Evolutionary conservation across 2,113 vertebrate species (phyloP), one percentile per base, ranked within the genome.

Genomic region (Callithrix jacchus): DNA sequence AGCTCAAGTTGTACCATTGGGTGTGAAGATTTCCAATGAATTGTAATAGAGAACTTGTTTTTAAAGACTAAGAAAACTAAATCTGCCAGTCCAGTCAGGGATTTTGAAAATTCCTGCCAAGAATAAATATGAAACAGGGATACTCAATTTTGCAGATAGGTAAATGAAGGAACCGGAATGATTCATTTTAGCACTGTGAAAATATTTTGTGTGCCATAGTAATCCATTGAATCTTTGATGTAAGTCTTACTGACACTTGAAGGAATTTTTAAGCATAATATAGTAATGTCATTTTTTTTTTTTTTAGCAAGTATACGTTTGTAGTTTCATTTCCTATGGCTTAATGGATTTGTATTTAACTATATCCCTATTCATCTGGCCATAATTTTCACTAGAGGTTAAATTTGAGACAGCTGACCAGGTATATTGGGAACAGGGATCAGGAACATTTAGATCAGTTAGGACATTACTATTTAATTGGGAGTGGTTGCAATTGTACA

Each of bases 221-320:
- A 64, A 71, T 92, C 21, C 84, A 6, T 23, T 93, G 58, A 61
- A 70, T 97, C 96, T 97, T 95, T 64, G 95, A 74, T 95, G 8
- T 8, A 94, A 77, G n/a, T 93, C 32, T 95, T 92, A 87, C 42
- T 64, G 64, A 61, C 25, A 90, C 81, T 73, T 94, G 89, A 76
- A 97, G 91, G 45, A 84, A 17, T 88, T 90, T 86, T 82, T 35
- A 18, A 89, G 74, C 11, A 68, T n/a, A 93, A 64, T 66, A 73
- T n/a, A 64, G 40, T 70, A 92, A 71, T 79, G 45, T 66, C 42
- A 81, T 20, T 49, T 81, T 61, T 66, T 71, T 11, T 47, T 45
- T 76, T 92, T 83, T 5, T 16, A 47, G 42, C 14, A 73, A 49
- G 10, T 58, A 37, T 79, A 40, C 52, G 3, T 96, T 87, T 93